Evolutionary conservation across 2,113 vertebrate genomes (phyloP).

Genomic region (Tyrannus savana): DNA sequence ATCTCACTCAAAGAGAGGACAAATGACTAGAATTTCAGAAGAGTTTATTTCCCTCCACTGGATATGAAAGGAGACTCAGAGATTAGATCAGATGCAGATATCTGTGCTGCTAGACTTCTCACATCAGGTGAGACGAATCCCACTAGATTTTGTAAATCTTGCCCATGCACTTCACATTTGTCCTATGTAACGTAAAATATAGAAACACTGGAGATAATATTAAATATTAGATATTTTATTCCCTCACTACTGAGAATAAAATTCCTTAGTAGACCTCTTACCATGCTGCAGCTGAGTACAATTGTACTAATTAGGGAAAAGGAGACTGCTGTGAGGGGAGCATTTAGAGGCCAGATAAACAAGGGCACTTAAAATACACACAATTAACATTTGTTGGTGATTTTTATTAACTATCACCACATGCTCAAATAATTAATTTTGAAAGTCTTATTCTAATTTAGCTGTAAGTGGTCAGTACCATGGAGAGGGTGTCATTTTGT

Average conservation of each 20-base stretch:
- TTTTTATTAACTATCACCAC: neutral
- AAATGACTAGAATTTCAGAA: constrained; percentile 22
- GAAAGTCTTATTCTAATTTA: neutral
- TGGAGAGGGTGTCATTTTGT: rapidly evolving
- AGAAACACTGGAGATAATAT: neutral
- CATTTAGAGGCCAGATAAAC: neutral
- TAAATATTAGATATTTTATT: neutral
- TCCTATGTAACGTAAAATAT: neutral
- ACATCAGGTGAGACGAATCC: neutral
- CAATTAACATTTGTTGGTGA: neutral
- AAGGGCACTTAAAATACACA: neutral
- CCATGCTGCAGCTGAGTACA: neutral
- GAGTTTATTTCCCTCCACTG: constrained; percentile 32
- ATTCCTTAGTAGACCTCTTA: neutral
- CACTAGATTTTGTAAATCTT: neutral
- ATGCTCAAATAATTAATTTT: neutral
- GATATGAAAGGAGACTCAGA: neutral
- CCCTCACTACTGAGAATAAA: neutral
- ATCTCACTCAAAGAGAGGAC: neutral
- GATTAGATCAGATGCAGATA: neutral
- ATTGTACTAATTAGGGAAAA: neutral
- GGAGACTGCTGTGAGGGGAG: neutral
- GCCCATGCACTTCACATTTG: neutral
- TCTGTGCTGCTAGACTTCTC: neutral
- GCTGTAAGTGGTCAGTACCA: neutral